These are phyloP conservation scores for Papilio machaon DNA, from an alignment of 1,140 invertebrate genomes.

Conservation along the genomic window DNA sequence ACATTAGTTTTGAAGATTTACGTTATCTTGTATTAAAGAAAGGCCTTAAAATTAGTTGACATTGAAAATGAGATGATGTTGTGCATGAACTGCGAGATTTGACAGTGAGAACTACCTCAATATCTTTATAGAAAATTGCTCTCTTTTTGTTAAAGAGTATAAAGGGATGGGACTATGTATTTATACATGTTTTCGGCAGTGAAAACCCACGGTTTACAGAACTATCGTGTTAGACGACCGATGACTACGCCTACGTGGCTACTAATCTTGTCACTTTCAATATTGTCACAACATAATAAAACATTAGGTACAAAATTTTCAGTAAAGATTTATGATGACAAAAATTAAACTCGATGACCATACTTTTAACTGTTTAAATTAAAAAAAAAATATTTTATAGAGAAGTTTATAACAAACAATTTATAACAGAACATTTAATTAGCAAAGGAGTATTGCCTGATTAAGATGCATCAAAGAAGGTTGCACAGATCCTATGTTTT, in stretches of 20 bases:
- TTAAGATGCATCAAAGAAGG: not conserved
- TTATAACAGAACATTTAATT: not conserved
- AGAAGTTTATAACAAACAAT: not conserved
- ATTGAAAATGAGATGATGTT: no score
- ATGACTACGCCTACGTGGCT: not conserved
- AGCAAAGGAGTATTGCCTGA: not conserved
- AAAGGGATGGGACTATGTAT: no score
- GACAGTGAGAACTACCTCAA: no score
- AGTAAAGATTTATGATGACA: not conserved
- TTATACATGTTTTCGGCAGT: no score
- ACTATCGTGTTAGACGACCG: not conserved
- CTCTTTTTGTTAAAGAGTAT: no score
- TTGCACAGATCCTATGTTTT: not conserved
- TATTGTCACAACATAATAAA: not conserved
- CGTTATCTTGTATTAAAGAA: no score
- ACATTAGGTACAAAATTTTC: not conserved
- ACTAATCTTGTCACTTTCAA: not conserved
- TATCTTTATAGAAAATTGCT: no score
- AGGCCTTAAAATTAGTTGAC: no score
- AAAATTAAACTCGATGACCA: not conserved
- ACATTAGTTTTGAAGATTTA: no score
- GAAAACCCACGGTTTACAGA: not conserved
- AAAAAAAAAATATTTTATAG: not conserved
- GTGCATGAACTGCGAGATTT: no score
- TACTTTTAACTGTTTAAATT: not conserved